Conservation (phyloP, 2,888 invertebrate genomes). For the Amiota communis region DNA sequence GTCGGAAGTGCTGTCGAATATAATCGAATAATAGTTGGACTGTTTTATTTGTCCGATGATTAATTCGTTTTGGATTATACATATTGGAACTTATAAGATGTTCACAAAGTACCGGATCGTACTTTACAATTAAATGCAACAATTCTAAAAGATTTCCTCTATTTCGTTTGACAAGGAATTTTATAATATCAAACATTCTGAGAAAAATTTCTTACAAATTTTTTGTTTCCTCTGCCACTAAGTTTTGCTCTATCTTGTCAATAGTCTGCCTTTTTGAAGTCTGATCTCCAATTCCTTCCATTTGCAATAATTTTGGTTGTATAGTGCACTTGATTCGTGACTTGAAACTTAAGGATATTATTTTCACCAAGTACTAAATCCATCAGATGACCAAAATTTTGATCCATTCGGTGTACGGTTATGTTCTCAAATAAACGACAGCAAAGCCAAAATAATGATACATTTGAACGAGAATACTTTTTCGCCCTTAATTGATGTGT, state of each 20-base stretch:
- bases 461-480: neutral
- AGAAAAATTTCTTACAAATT: conserved; percentile 20
- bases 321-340: no score
- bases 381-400: conserved; percentile 33
- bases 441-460: neutral
- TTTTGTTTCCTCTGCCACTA: conserved; percentile 24
- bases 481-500: neutral
- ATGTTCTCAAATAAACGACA: conserved; percentile 1
- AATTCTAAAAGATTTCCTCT: conserved; percentile 30
- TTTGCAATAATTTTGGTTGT: conserved; percentile 8
- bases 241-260: conserved; percentile 23
- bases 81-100: no score
- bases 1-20: no score
- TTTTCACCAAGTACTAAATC: no score
- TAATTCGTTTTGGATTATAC: no score
- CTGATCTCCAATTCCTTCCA: neutral
- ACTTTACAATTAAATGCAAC: conserved; percentile 26
- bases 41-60: conserved; percentile 35
- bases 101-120: conserved; percentile 35
- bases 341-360: no score
- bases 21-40: conserved; percentile 35
- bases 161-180: conserved; percentile 36
- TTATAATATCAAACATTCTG: conserved; percentile 36
- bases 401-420: conserved; percentile 33
- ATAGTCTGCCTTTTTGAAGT: conserved; percentile 20